Conservation (phyloP, 2,888 invertebrate genomes). For the Pachymerium ferrugineum region DNA sequence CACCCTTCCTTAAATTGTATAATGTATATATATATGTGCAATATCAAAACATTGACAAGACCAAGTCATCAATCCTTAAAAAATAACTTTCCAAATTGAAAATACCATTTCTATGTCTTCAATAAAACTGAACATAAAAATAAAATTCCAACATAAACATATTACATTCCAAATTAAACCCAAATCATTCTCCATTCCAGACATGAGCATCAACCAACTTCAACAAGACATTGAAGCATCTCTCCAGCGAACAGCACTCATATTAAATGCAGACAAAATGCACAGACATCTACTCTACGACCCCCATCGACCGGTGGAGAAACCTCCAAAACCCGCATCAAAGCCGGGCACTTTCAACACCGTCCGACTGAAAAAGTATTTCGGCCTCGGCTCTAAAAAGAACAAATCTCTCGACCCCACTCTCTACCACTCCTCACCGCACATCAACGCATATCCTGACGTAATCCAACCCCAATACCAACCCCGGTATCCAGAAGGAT, state of each 20-base stretch:
- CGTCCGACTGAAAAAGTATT: slow-evolving; percentile 38
- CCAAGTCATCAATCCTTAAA: no score
- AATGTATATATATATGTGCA: no score
- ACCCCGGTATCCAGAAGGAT: slow-evolving; percentile 24
- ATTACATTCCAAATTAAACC: no score
- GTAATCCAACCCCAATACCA: not conserved
- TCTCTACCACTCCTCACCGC: no score
- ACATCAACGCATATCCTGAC: not conserved
- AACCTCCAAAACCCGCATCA: not conserved
- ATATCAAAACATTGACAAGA: no score
- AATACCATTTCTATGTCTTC: no score
- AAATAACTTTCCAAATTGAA: no score
- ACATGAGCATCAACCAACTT: slow-evolving; percentile 27
- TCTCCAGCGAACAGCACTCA: not conserved
- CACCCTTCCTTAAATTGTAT: no score
- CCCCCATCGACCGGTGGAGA: not conserved
- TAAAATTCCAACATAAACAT: no score
- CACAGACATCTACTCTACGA: not conserved
- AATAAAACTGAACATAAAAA: no score
- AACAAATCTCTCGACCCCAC: slow-evolving; percentile 30
- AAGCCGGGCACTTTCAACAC: slow-evolving; percentile 37
- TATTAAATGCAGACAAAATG: slow-evolving; percentile 20
- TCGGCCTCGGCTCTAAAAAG: slow-evolving; percentile 38
- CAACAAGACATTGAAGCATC: not conserved
- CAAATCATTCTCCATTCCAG: not conserved